Conservation (phyloP, 2,888 invertebrate genomes). For the Alloscopus bannaensis region DNA sequence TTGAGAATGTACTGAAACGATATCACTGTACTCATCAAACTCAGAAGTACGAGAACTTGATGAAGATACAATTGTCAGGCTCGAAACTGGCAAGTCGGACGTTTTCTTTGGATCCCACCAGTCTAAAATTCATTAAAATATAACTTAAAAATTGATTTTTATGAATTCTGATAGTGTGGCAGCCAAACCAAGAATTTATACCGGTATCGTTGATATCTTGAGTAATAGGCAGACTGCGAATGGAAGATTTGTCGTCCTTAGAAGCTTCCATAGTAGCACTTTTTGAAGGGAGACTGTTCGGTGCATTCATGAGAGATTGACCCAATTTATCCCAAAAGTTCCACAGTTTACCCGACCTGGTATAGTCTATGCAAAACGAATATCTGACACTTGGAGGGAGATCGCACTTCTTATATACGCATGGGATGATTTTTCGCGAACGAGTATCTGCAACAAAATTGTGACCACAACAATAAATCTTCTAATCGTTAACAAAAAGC, state of each 20-base stretch:
- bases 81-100: conserved; percentile 14
- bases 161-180: background rate
- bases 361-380: conserved; percentile 82
- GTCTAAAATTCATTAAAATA: conserved; percentile 24
- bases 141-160: too few species aligned
- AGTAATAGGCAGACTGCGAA: too few species aligned
- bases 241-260: conserved; percentile 6
- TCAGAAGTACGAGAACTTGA: too few species aligned
- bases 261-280: conserved; percentile 73
- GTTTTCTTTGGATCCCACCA: conserved; percentile 60
- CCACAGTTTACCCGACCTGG: conserved; percentile 78
- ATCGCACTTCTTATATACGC: conserved; percentile 81
- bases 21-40: conserved; percentile 54
- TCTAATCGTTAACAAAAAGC: background rate
- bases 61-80: too few species aligned
- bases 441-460: conserved; percentile 76
- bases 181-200: background rate
- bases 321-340: conserved; percentile 85
- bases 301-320: conserved; percentile 76
- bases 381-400: conserved; percentile 82
- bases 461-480: background rate
- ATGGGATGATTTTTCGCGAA: conserved; percentile 83
- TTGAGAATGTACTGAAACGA: conserved; percentile 66
- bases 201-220: too few species aligned
- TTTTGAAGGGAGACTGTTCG: background rate